Base-by-base conservation (phyloP, 2,888 invertebrate genomes). In the Eudemis profundana region DNA sequence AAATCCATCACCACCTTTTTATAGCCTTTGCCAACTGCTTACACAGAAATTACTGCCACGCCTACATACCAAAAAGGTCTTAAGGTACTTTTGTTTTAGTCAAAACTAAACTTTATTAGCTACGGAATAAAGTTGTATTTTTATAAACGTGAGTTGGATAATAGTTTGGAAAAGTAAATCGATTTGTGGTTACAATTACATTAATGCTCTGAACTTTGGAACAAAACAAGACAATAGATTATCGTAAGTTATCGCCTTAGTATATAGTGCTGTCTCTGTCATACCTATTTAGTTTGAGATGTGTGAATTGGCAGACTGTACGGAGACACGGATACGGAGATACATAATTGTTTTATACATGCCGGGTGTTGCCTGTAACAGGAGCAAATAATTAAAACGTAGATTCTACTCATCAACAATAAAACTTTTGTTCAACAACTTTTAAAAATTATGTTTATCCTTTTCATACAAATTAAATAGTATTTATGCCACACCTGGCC, bases 211-310 rank as follows among this genome's bases (percentile, higher is more conserved):
- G 57, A 57, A 63, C 49, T 57, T 63, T 3, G 56, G 49, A 63
- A 42, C 56, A 63, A 50, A 63, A 57, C 57, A 63, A 57, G 42
- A 63, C 50, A 50, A 63, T 57, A 63, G 42, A 57, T 63, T 56
- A 63, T 15, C 8, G 38, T 47, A 36, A 36, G 29, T 33, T 21
- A 14, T 29, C 12, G 2, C 27, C 46, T 40, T 63, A 17, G 46
- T n/a, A 61, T 53, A 61, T 36, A 21, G 5, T n/a, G 19, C 7
- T n/a, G 46, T n/a, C 21, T 21, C 2, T 12, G 4, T 46, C n/a
- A 21, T n/a, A 21, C 46, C 4, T 46, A 46, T 21, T 21, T 10
- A 21, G 19, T 19, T 4, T 12, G 21, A 21, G 46, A 17, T 19
- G 5, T 21, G n/a, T 5, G 5, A 12, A 19, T 10, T 8, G 21